Conservation (phyloP, 2,888 invertebrate genomes). For the Synanthedon myopaeformis region DNA sequence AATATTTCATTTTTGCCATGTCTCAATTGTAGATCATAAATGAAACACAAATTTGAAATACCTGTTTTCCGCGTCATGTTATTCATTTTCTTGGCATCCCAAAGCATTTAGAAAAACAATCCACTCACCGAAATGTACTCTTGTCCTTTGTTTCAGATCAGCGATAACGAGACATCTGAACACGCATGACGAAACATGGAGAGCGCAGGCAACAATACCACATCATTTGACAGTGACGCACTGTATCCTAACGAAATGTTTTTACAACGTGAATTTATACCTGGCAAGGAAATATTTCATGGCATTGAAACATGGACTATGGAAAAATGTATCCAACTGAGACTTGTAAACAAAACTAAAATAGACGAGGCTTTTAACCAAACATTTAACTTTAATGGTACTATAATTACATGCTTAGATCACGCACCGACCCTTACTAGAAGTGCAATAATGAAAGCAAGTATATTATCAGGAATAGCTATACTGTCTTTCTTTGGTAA, state of each 20-base stretch:
- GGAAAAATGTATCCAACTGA: conserved; percentile 39
- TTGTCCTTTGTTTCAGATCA: conserved; percentile 38
- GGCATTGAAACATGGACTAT: conserved; percentile 36
- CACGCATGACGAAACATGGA: conserved; percentile 63
- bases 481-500: conserved; percentile 80
- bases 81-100: too few relatives aligned
- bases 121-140: background rate
- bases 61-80: too few relatives aligned
- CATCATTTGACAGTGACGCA: conserved; percentile 42
- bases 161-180: conserved; percentile 12
- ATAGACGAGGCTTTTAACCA: conserved; percentile 25
- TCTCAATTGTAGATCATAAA: too few relatives aligned
- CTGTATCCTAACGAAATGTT: conserved; percentile 28
- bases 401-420: conserved; percentile 57
- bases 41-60: too few relatives aligned
- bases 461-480: conserved; percentile 78
- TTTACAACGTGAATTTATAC: conserved; percentile 26
- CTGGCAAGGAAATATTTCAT: conserved; percentile 16
- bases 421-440: conserved; percentile 78
- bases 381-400: conserved; percentile 38
- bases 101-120: background rate
- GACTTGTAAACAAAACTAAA: conserved; percentile 32
- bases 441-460: conserved; percentile 73
- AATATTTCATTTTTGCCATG: too few relatives aligned
- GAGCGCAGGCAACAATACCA: conserved; percentile 57